Conservation (phyloP, 2,888 invertebrate species). For the Cryptophagus acutangulus region DNA sequence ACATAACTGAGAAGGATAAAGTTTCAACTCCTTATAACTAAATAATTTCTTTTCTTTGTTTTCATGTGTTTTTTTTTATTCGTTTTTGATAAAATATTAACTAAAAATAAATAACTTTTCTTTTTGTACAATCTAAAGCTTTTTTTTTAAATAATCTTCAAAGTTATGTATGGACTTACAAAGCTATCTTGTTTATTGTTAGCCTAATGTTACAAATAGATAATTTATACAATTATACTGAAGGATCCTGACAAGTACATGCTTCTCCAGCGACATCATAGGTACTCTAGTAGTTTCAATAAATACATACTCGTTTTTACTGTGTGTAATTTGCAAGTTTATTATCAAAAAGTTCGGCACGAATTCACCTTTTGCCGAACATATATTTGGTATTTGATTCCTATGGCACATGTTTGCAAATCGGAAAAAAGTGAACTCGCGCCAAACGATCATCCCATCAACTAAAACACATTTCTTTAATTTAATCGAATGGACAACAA, state of each 20-base stretch:
- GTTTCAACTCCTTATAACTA: conserved; percentile 21
- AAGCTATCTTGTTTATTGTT: conserved; percentile 28
- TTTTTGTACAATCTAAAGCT: conserved; percentile 29
- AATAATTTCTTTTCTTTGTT: too few species aligned
- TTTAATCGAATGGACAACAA: too few species aligned
- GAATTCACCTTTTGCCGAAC: conserved; percentile 1
- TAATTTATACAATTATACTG: conserved; percentile 44
- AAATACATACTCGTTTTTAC: conserved; percentile 31
- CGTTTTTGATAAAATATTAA: conserved; percentile 14
- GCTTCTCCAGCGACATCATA: conserved; percentile 44
- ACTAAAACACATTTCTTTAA: conserved; percentile 16
- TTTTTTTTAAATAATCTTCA: conserved; percentile 6
- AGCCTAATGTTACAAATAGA: conserved; percentile 47
- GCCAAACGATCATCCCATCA: too few species aligned
- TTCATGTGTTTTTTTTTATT: too few species aligned
- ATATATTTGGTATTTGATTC: conserved; percentile 30
- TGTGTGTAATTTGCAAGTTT: conserved; percentile 24
- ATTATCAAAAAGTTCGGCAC: conserved; percentile 5
- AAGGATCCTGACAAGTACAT: conserved; percentile 41
- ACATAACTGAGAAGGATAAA: conserved; percentile 18
- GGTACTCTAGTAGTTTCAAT: conserved; percentile 48
- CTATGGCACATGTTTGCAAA: conserved; percentile 31
- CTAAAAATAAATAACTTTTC: conserved; percentile 26
- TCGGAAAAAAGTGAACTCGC: conserved; percentile 2
- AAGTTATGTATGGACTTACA: background rate